Percentiles rank a stretch among this genome's conserved stretches.
Evolutionary conservation across 2,797 vertebrate species (phyloP).

Genomic region (Threskiornis aethiopicus): DNA sequence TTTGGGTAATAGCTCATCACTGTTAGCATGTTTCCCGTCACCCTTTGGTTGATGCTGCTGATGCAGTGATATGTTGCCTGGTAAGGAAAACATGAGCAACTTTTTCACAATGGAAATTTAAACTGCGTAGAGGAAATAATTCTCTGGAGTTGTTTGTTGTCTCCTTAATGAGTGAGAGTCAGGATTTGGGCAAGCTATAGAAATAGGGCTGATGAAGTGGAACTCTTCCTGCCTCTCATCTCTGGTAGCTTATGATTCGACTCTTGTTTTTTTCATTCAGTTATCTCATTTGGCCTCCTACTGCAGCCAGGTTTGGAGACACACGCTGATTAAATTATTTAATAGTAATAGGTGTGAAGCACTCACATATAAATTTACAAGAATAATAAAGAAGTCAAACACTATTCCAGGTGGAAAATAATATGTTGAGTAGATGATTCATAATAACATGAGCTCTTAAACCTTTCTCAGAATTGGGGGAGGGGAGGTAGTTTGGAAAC

Average conservation of each 20-base stretch:
- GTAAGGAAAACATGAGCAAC: not conserved
- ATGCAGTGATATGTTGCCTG: not conserved
- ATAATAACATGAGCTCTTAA: not conserved
- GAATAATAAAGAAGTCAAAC: not conserved
- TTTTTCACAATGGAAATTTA: not conserved
- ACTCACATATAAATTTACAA: not conserved
- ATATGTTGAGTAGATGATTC: not conserved
- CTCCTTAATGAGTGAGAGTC: not conserved
- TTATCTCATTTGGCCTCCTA: not conserved
- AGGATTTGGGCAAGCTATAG: not conserved
- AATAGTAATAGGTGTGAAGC: not conserved
- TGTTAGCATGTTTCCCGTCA: not conserved
- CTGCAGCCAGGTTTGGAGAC: not conserved
- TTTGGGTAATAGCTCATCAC: not conserved
- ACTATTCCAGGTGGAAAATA: not conserved
- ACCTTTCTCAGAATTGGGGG: not conserved
- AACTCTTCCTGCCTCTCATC: not conserved
- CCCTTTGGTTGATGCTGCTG: not conserved
- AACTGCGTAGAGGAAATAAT: not conserved
- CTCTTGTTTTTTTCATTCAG: not conserved
- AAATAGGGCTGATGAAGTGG: not conserved
- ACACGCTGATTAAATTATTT: not conserved
- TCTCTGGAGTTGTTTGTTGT: not conserved
- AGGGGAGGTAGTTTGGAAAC: not conserved
- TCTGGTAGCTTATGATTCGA: not conserved